Conservation (phyloP, 35 echinoderm and acorn worm species). For the Chiridota heheva region DNA sequence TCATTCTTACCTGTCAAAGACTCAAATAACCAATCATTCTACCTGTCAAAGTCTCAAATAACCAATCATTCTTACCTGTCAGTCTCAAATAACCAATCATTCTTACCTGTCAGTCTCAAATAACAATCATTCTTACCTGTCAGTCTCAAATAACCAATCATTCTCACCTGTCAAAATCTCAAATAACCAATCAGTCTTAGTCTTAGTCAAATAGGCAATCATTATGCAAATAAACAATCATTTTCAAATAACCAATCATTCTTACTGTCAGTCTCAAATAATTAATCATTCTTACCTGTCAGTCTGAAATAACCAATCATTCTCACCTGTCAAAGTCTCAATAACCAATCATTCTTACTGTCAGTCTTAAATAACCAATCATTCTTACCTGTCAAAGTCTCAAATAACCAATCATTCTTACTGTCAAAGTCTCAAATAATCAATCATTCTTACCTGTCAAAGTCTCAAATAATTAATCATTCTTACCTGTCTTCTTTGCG, state of each 20-base stretch:
- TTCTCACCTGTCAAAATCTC: background rate
- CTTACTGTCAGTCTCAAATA: too few relatives aligned
- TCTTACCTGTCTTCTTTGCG: conserved; percentile 11
- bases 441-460: background rate
- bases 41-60: too few relatives aligned
- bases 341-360: background rate
- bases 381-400: background rate
- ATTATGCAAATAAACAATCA: background rate
- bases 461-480: background rate
- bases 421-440: background rate
- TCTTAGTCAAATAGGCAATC: background rate
- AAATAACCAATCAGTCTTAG: too few relatives aligned
- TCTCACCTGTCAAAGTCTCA: background rate
- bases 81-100: background rate
- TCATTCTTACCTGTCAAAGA: too few relatives aligned
- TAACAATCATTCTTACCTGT: background rate
- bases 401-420: background rate
- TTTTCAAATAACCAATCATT: too few relatives aligned
- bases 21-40: too few relatives aligned
- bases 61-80: background rate
- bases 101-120: background rate
- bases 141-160: too few relatives aligned
- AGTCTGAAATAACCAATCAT: background rate
- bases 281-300: background rate
- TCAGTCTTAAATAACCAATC: too few relatives aligned